A percentile compares a stretch with the other conserved stretches of the same genome.
These are phyloP conservation scores for Caenorhabditis imperialis DNA, from an alignment of 2,888 invertebrate species.

Conservation along the genomic window DNA sequence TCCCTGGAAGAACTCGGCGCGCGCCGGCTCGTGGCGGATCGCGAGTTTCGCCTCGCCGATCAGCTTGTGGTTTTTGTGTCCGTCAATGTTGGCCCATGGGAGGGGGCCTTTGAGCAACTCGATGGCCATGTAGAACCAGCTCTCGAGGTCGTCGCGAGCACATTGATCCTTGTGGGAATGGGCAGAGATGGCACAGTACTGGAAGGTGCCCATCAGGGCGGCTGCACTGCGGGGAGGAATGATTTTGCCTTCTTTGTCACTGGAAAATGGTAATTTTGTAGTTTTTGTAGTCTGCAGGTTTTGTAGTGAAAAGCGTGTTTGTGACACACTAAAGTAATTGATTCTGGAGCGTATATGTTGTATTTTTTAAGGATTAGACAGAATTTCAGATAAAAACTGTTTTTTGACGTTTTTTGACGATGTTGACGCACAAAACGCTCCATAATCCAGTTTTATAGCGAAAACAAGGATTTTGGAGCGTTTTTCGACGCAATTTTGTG, in stretches of 20 bases:
- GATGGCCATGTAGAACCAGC: constrained; percentile 73
- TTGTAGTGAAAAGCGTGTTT: too few species aligned
- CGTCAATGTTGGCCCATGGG: constrained; percentile 66
- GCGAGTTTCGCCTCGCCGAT: constrained; percentile 55
- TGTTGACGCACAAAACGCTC: too few species aligned
- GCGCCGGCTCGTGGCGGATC: constrained; percentile 41
- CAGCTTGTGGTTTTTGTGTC: constrained; percentile 62
- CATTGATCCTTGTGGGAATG: constrained; percentile 71
- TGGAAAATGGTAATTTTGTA: too few species aligned
- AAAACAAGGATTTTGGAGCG: too few species aligned
- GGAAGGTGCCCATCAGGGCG: constrained; percentile 72
- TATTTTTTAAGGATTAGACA: too few species aligned
- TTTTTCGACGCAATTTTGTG: too few species aligned
- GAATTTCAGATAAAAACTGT: too few species aligned
- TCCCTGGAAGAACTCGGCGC: constrained; percentile 59
- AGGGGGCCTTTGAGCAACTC: constrained; percentile 69
- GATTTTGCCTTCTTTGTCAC: constrained; percentile 67
- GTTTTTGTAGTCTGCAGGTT: too few species aligned
- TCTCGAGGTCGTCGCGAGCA: constrained; percentile 71
- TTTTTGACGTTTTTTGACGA: too few species aligned
- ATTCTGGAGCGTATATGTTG: too few species aligned
- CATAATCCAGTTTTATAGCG: too few species aligned
- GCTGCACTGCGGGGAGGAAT: constrained; percentile 68
- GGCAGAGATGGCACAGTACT: constrained; percentile 66
- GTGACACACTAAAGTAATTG: too few species aligned